phyloP scores from a whole-genome alignment of 2,888 invertebrate species.

The Eupithecia centaureata region DNA sequence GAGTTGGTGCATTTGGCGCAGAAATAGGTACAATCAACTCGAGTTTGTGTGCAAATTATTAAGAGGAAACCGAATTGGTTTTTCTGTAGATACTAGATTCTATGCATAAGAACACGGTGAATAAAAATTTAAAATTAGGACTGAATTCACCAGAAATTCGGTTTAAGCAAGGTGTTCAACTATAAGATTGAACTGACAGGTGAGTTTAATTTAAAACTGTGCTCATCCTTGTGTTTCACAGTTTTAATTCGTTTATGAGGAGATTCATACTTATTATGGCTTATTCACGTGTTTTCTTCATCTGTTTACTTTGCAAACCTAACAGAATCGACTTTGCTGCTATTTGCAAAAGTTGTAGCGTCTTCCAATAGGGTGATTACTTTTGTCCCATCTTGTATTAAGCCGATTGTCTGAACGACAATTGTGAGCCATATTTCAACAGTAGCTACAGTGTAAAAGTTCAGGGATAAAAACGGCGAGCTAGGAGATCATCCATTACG shows the following conservation, averaged over 20 bases:
- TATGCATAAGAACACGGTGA: constrained; percentile 1
- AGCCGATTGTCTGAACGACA: background rate
- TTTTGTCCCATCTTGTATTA: no score
- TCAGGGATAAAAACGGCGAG: no score
- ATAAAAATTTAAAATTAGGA: background rate
- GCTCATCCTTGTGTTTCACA: background rate
- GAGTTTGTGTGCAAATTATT: constrained; percentile 16
- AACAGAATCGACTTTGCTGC: no score
- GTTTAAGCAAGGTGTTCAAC: background rate
- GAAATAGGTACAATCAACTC: constrained; percentile 24
- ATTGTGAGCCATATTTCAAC: background rate
- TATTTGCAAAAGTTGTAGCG: no score
- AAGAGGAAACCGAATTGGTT: constrained; percentile 1
- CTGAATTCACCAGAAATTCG: background rate
- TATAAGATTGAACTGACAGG: background rate
- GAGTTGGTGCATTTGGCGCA: constrained; percentile 37
- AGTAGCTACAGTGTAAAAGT: background rate
- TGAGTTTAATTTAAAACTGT: background rate
- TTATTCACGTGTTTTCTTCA: no score
- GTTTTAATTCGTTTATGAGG: no score
- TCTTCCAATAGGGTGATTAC: no score
- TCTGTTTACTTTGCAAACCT: no score
- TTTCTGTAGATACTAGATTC: background rate
- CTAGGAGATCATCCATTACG: no score
- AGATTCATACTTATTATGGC: no score